Conservation (phyloP, 2,888 invertebrate genomes). For the Drosophila niveifrons region DNA sequence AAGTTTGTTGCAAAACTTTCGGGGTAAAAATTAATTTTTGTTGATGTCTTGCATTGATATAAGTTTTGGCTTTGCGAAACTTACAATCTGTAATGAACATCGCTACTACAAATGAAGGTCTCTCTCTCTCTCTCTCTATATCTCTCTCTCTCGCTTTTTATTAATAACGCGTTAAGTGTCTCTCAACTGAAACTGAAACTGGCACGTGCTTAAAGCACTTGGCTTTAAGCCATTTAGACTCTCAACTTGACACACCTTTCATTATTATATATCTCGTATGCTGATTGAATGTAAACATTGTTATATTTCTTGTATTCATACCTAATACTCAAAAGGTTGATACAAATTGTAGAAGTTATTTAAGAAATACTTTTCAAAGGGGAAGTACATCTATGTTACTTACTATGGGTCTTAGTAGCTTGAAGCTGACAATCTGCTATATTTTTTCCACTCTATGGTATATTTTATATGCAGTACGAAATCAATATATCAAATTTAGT, state of each 20-base stretch:
- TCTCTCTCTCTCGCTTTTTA: background rate
- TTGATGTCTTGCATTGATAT: background rate
- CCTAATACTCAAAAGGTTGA: no score
- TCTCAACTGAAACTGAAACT: background rate
- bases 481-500: no score
- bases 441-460: no score
- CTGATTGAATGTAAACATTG: background rate
- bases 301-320: background rate
- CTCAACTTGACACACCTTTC: conserved; percentile 1
- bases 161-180: background rate
- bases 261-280: background rate
- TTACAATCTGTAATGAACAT: background rate
- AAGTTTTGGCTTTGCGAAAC: background rate
- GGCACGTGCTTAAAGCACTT: background rate
- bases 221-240: background rate
- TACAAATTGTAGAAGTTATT: no score
- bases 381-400: no score
- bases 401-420: no score
- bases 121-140: background rate
- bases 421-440: no score
- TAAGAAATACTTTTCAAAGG: no score
- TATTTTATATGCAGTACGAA: no score
- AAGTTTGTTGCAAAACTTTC: conserved; percentile 1
- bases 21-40: background rate
- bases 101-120: background rate